These are phyloP conservation scores for Crossaster papposus DNA, from an alignment of 53 echinoderm and acorn worm genomes.

Conservation along the genomic window DNA sequence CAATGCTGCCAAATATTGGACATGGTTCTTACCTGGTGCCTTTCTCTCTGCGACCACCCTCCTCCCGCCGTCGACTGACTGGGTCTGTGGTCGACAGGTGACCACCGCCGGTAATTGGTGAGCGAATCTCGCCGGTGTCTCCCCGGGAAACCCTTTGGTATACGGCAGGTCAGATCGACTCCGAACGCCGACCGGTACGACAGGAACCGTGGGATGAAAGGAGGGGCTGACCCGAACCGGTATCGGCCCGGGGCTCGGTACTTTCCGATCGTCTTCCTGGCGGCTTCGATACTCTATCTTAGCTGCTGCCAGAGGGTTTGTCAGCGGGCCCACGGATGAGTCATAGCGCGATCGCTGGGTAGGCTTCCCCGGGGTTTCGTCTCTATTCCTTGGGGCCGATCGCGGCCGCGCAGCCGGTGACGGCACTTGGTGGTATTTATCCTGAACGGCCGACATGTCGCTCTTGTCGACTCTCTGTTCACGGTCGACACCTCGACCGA, in stretches of 20 bases:
- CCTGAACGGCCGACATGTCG: neutral
- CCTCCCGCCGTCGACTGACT: neutral
- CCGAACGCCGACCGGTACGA: neutral
- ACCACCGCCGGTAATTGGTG: constrained; percentile 50
- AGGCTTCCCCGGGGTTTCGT: neutral
- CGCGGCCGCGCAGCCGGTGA: neutral
- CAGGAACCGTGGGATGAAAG: neutral
- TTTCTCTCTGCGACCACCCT: constrained; percentile 9
- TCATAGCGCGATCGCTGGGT: constrained; percentile 15
- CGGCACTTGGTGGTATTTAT: neutral
- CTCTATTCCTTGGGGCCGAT: neutral
- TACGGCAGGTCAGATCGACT: neutral
- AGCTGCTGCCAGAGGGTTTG: neutral
- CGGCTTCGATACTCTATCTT: neutral
- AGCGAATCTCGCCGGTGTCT: neutral
- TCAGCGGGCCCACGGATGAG: constrained; percentile 38
- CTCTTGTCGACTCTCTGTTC: neutral
- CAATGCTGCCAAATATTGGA: neutral
- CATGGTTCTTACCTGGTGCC: neutral
- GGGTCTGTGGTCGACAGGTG: neutral
- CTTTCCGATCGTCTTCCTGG: neutral
- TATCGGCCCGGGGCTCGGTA: neutral
- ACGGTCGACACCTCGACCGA: neutral
- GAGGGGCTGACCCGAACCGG: neutral
- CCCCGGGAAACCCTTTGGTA: neutral